Percentiles rank a stretch among this genome's conserved stretches.
phyloP scores from a whole-genome alignment of 2,113 vertebrate genomes.

The Tricholaema leucomelas region DNA sequence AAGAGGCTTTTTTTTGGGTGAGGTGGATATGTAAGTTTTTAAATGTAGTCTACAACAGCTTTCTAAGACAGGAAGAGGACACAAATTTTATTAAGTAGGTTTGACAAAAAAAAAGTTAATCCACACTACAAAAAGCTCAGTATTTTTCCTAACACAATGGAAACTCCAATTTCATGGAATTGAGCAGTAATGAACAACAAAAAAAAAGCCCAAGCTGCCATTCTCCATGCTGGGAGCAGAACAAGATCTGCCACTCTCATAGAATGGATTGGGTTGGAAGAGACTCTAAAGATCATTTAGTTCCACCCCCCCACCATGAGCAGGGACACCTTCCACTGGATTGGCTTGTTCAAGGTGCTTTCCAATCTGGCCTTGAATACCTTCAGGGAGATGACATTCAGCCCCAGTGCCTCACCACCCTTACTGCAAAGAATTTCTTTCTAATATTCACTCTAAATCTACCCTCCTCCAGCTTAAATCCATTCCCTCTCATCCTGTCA shows the following conservation, averaged over 20 bases:
- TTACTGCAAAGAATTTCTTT: too few relatives aligned
- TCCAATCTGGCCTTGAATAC: too few relatives aligned
- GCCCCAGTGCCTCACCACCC: too few relatives aligned
- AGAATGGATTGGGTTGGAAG: too few relatives aligned
- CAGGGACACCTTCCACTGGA: too few relatives aligned
- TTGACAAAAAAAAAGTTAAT: not conserved
- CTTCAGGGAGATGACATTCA: too few relatives aligned
- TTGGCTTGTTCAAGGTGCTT: too few relatives aligned
- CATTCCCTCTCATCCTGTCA: too few relatives aligned
- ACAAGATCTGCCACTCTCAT: not conserved
- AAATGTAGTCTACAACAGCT: not conserved
- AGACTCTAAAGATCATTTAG: too few relatives aligned
- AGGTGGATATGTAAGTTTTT: not conserved
- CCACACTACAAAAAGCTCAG: not conserved
- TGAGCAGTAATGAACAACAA: not conserved
- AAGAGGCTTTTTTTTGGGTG: rapidly evolving
- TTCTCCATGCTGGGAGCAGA: not conserved
- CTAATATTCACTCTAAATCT: too few relatives aligned
- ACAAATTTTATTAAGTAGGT: not conserved
- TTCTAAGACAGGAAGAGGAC: not conserved
- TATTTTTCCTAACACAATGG: not conserved
- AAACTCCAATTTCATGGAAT: not conserved
- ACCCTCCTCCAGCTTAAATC: too few relatives aligned
- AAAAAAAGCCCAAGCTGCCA: not conserved
- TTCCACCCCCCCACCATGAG: too few relatives aligned